phyloP scores from a whole-genome alignment of 2,888 invertebrate species.

The Euproctis similis region DNA sequence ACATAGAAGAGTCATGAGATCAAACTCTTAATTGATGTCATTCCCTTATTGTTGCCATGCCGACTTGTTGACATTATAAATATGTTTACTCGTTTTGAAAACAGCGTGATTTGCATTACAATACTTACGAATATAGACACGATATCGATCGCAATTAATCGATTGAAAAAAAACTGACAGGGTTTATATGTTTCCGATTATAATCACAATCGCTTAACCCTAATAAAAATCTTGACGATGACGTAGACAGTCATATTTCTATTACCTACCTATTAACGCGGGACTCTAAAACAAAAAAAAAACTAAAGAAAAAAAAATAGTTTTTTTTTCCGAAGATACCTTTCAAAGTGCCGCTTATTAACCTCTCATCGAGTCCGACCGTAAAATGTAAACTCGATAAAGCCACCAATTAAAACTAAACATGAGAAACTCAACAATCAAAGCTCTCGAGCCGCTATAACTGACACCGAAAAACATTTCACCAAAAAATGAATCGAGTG shows the following conservation, averaged over 20 bases:
- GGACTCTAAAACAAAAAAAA: slow-evolving; percentile 72
- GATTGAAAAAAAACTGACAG: slow-evolving; percentile 17
- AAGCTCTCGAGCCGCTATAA: slow-evolving; percentile 71
- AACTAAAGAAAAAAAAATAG: too few relatives aligned
- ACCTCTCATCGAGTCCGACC: slow-evolving; percentile 74
- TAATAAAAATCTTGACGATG: slow-evolving; percentile 48
- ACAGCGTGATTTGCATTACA: slow-evolving; percentile 8
- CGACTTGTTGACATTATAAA: slow-evolving; percentile 22
- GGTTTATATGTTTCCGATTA: slow-evolving; percentile 17
- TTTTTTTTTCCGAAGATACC: slow-evolving; percentile 62
- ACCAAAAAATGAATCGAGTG: slow-evolving; percentile 65
- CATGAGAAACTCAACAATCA: slow-evolving; percentile 74
- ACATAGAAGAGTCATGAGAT: slow-evolving; percentile 39
- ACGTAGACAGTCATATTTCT: slow-evolving; percentile 52
- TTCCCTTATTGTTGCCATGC: slow-evolving; percentile 19
- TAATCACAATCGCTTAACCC: slow-evolving; percentile 35
- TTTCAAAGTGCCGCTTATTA: slow-evolving; percentile 76
- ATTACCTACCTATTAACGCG: slow-evolving; percentile 53
- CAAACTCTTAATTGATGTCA: slow-evolving; percentile 24
- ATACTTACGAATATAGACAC: slow-evolving; percentile 9
- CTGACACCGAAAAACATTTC: slow-evolving; percentile 69
- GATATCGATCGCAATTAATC: slow-evolving; percentile 12
- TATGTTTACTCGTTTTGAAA: slow-evolving; percentile 12
- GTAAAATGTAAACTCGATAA: slow-evolving; percentile 77
- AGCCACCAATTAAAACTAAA: slow-evolving; percentile 77